Evolutionary conservation across 2,113 vertebrate species (phyloP).

Genomic region (Trachemys scripta): DNA sequence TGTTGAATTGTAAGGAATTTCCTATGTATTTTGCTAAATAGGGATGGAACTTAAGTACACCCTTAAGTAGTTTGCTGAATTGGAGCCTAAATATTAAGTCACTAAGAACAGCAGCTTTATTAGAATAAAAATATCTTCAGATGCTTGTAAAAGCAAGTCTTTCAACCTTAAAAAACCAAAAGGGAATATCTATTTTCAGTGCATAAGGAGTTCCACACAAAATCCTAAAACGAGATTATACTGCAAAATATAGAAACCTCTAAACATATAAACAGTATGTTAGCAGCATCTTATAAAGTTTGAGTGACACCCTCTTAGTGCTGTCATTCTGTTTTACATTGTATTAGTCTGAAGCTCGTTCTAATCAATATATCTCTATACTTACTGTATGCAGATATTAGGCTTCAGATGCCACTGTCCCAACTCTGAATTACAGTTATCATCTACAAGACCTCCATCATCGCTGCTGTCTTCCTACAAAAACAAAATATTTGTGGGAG

Average conservation of each 20-base stretch:
- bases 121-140: not conserved
- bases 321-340: not conserved
- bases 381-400: slow-evolving; percentile 94
- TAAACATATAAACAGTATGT: not conserved
- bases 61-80: not conserved
- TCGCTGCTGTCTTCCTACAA: slow-evolving; percentile 95
- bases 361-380: slow-evolving; percentile 30
- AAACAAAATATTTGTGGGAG: not conserved
- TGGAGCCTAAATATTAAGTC: not conserved
- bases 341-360: not conserved
- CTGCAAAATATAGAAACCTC: not conserved
- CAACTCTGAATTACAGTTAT: slow-evolving; percentile 83
- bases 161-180: not conserved
- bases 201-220: not conserved
- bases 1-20: not conserved
- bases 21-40: not conserved
- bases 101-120: not conserved
- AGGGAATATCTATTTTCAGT: not conserved
- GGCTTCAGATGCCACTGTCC: slow-evolving; percentile 85
- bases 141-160: not conserved
- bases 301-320: not conserved
- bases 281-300: not conserved
- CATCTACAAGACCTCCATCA: slow-evolving; percentile 89
- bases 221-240: not conserved
- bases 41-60: not conserved